Conservation (phyloP, 2,797 vertebrate genomes). For the Synaphobranchus kaupii region DNA sequence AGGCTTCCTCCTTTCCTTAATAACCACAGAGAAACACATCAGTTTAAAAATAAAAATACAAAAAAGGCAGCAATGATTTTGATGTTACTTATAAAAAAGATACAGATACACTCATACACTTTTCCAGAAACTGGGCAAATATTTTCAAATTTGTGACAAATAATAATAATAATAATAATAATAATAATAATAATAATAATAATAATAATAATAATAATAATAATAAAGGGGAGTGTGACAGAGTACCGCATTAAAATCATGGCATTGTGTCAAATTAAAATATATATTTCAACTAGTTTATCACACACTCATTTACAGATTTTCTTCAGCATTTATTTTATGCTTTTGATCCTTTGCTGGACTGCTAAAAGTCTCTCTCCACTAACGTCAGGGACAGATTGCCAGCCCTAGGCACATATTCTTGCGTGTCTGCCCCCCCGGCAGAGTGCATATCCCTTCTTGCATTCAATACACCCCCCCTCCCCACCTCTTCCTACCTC, state of each 20-base stretch:
- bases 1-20: not conserved
- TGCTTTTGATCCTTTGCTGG: too few species aligned
- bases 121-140: too few species aligned
- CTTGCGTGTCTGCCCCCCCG: slow-evolving; percentile 8
- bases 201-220: not conserved
- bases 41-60: not conserved
- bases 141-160: not conserved
- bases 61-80: not conserved
- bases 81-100: not conserved
- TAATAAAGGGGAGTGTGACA: not conserved
- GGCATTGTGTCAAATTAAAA: not conserved
- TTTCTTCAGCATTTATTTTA: not conserved
- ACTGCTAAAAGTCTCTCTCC: not conserved
- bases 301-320: not conserved
- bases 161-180: not conserved
- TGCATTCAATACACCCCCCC: slow-evolving; percentile 16
- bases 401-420: not conserved
- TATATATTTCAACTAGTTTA: not conserved
- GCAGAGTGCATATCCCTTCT: not conserved
- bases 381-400: not conserved
- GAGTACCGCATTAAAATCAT: not conserved
- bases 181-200: too few species aligned
- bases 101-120: too few species aligned
- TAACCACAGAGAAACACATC: not conserved
- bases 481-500: not conserved